phyloP scores from a whole-genome alignment of 2,888 invertebrate species.

The Lithophane socia region DNA sequence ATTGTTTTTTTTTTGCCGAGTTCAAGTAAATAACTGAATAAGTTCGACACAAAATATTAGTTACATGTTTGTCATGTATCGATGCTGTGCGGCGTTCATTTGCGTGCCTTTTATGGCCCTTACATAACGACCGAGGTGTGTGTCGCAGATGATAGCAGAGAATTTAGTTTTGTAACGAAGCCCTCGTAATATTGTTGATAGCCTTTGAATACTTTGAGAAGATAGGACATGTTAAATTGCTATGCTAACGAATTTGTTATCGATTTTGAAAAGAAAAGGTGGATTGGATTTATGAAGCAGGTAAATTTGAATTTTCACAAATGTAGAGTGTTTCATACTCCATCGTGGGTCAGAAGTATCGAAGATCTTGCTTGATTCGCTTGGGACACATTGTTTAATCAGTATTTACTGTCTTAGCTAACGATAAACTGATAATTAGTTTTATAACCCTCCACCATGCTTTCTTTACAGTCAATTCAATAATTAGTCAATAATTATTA shows the following conservation, averaged over 20 bases:
- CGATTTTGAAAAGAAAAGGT: neutral
- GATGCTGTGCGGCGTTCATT: neutral
- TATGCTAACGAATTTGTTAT: too few relatives aligned
- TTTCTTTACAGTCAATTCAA: neutral
- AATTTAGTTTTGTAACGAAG: slow-evolving; percentile 15
- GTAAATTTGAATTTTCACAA: neutral
- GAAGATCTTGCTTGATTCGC: neutral
- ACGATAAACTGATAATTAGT: neutral
- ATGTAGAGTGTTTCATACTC: neutral
- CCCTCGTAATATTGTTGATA: slow-evolving; percentile 15
- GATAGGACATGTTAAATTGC: neutral
- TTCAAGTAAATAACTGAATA: slow-evolving; percentile 3
- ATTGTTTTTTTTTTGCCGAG: neutral
- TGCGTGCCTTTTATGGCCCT: slow-evolving; percentile 24
- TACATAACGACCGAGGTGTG: slow-evolving; percentile 9
- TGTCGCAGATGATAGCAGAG: neutral
- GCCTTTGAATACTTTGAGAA: neutral
- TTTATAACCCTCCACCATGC: neutral
- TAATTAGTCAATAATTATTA: neutral
- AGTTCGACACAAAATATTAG: slow-evolving; percentile 1
- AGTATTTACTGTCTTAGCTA: neutral
- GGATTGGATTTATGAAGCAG: neutral
- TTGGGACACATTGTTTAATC: neutral
- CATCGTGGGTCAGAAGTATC: neutral
- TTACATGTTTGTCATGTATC: neutral